phyloP scores from a whole-genome alignment of 2,113 vertebrate genomes.

The Oceanites oceanicus region DNA sequence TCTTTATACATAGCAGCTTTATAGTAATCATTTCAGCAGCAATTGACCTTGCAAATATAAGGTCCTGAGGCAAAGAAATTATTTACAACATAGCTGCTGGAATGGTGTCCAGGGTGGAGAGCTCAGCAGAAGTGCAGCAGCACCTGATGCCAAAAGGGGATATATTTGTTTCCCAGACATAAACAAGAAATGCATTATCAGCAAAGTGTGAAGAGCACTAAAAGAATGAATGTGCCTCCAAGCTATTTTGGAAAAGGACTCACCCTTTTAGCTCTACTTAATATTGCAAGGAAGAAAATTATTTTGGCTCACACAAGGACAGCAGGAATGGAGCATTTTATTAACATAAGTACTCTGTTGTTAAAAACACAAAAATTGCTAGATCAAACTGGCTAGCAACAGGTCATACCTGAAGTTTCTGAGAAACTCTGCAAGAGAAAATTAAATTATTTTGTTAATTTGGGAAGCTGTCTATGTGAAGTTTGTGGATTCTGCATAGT shows the following conservation, averaged over 20 bases:
- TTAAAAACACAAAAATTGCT: background rate
- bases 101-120: background rate
- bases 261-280: background rate
- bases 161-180: constrained; percentile 5
- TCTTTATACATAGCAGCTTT: constrained; percentile 22
- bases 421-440: background rate
- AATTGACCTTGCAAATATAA: constrained; percentile 61
- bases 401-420: background rate
- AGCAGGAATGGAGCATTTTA: background rate
- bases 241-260: constrained; percentile 6
- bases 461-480: background rate
- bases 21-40: constrained; percentile 44
- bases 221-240: background rate
- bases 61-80: constrained; percentile 29
- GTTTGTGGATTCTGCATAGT: background rate
- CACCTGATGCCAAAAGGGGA: background rate
- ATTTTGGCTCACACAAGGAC: background rate
- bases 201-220: constrained; percentile 40
- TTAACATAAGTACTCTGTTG: background rate
- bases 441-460: background rate
- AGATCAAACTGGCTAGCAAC: background rate
- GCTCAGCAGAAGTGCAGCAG: background rate
- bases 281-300: background rate
- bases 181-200: constrained; percentile 30
- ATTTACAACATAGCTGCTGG: constrained; percentile 28